Evolutionary conservation across 2,888 invertebrate genomes (phyloP), one percentile per base, ranked within the genome.

Genomic region (Mystacides longicornis): DNA sequence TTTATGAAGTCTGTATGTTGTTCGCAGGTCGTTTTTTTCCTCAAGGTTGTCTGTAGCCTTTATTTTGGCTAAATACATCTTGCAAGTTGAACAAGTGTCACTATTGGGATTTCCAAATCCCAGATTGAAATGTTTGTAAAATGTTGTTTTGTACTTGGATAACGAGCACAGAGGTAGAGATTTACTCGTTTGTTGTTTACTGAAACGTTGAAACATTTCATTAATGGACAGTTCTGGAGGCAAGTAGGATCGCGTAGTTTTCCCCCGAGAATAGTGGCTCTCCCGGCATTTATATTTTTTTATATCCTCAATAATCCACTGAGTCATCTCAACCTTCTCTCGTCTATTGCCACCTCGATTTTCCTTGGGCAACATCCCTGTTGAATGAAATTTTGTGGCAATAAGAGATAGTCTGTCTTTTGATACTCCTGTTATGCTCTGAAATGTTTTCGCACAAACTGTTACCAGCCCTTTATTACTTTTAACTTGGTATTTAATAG

Each of bases 381-480:
- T 43, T 43, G 7, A 7, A 7, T 14, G 16, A 43, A 43, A 43
- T 43, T 7, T 16, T 16, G 7, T 43, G 16, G 43, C 43, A 43
- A 43, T 43, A 16, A 5, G 43, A 14, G 16, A 14, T 14, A 43
- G 43, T 14, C 43, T 7, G 11, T 14, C 7, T 43, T 43, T 43
- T 16, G 7, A 16, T 5, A 43, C 43, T 14, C 43, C 43, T 16
- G 43, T 43, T 7, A 43, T 43, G 16, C 16, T 43, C 16, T 14
- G 43, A 43, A 43, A 43, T 14, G 43, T 43, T 43, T 43, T 43
- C 7, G 43, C 43, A 43, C 43, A 43, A 14, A 43, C 43, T n/a
- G n/a, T n/a, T n/a, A n/a, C n/a, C n/a, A n/a, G n/a, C n/a, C n/a
- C n/a, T n/a, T n/a, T n/a, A n/a, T n/a, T n/a, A n/a, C n/a, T n/a